Evolutionary conservation across 2,113 vertebrate genomes (phyloP).

Genomic region (Malurus melanocephalus): DNA sequence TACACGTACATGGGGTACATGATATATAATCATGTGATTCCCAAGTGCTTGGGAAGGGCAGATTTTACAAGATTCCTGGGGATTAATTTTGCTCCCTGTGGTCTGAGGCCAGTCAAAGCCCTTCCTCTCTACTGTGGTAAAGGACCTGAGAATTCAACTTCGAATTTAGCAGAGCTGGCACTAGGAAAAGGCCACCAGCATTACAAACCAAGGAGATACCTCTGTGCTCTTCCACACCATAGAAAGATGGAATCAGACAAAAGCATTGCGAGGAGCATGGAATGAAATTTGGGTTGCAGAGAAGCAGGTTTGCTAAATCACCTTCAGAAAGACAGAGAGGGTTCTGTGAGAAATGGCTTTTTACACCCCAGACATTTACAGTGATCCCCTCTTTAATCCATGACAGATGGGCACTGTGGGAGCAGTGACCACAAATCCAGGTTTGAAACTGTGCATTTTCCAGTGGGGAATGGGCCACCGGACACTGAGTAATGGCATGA

Average conservation of each 20-base stretch:
- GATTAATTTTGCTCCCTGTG: background rate
- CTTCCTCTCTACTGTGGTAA: background rate
- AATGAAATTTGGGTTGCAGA: background rate
- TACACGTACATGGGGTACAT: no score
- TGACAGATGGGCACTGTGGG: background rate
- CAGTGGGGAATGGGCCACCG: background rate
- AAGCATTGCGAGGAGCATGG: background rate
- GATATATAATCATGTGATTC: background rate
- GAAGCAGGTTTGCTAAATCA: background rate
- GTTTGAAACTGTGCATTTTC: background rate
- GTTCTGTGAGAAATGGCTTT: background rate
- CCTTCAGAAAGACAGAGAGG: background rate
- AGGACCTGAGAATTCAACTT: background rate
- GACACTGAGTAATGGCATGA: background rate
- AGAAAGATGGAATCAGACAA: background rate
- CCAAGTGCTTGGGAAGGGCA: background rate
- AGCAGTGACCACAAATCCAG: background rate
- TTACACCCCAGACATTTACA: background rate
- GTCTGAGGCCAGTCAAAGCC: background rate
- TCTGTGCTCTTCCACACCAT: accelerated
- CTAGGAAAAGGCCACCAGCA: background rate
- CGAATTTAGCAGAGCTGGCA: background rate
- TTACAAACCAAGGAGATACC: background rate
- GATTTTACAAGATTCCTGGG: background rate
- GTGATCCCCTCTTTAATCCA: background rate